Percentiles rank a stretch among this genome's conserved stretches.
Evolutionary conservation across 2,113 vertebrate species (phyloP).

Genomic region (Apaloderma vittatum): DNA sequence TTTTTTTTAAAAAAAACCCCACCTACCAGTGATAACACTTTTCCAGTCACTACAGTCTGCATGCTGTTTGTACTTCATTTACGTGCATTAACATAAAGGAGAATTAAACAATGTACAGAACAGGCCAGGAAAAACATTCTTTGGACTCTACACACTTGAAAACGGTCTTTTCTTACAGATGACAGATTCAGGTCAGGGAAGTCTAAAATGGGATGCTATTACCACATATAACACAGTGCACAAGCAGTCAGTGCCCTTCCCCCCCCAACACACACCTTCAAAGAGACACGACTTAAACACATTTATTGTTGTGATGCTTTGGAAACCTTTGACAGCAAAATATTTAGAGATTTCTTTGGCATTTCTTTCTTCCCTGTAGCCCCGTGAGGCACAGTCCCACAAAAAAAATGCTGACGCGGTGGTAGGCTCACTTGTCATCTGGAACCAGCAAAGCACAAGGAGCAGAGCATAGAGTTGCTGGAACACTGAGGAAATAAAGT

Average conservation of each 20-base stretch:
- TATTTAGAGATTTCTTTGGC: neutral
- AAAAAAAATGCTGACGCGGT: neutral
- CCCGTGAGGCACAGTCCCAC: neutral
- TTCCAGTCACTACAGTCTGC: neutral
- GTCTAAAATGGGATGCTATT: slow-evolving; percentile 28
- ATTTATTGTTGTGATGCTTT: neutral
- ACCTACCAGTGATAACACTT: neutral
- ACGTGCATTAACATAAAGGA: neutral
- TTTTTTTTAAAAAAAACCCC: neutral
- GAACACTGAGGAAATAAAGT: neutral
- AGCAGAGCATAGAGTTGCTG: neutral
- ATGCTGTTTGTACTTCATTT: neutral
- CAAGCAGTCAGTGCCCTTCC: neutral
- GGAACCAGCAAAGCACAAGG: neutral
- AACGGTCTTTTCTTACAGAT: neutral
- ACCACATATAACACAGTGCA: neutral
- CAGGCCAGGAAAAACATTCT: neutral
- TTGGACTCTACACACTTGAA: neutral
- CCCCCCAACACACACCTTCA: neutral
- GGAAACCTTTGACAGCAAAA: neutral
- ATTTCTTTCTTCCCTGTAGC: neutral
- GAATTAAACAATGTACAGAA: neutral
- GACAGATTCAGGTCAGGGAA: slow-evolving; percentile 57
- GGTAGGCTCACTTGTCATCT: neutral
- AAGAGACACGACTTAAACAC: neutral